A percentile compares a stretch with the other conserved stretches of the same genome.
Conservation (phyloP, 1,140 invertebrate species). For the Drosophila littoralis region DNA sequence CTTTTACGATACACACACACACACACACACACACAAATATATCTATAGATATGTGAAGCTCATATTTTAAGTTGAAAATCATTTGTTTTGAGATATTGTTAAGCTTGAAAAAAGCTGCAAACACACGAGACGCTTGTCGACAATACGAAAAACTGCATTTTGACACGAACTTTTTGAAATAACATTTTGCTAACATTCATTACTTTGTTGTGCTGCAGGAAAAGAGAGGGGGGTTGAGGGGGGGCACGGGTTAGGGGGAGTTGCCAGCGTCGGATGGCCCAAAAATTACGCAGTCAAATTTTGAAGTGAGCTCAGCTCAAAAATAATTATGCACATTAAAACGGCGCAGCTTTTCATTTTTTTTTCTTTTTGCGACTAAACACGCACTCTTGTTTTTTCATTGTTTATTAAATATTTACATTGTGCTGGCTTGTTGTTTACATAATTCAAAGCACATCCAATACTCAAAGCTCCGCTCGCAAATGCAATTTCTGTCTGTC, state of each 20-base stretch:
- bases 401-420: constrained; percentile 57
- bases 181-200: constrained; percentile 1
- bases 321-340: constrained; percentile 70
- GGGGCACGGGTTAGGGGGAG: too few relatives aligned
- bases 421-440: constrained; percentile 36
- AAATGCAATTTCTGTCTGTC: constrained; percentile 48
- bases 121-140: constrained; percentile 50
- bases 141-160: constrained; percentile 64
- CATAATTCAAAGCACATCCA: constrained; percentile 18
- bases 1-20: constrained; percentile 14
- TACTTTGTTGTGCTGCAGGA: background rate
- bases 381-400: constrained; percentile 59
- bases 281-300: constrained; percentile 60
- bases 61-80: constrained; percentile 8
- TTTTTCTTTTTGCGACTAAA: constrained; percentile 25
- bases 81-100: constrained; percentile 3
- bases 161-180: constrained; percentile 56
- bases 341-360: constrained; percentile 67
- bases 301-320: constrained; percentile 38
- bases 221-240: background rate
- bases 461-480: constrained; percentile 29
- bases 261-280: background rate
- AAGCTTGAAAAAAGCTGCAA: constrained; percentile 25
- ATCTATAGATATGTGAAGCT: background rate
- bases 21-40: background rate